These are phyloP conservation scores for Machimus rusticus DNA, from an alignment of 2,888 invertebrate species.

Conservation along the genomic window DNA sequence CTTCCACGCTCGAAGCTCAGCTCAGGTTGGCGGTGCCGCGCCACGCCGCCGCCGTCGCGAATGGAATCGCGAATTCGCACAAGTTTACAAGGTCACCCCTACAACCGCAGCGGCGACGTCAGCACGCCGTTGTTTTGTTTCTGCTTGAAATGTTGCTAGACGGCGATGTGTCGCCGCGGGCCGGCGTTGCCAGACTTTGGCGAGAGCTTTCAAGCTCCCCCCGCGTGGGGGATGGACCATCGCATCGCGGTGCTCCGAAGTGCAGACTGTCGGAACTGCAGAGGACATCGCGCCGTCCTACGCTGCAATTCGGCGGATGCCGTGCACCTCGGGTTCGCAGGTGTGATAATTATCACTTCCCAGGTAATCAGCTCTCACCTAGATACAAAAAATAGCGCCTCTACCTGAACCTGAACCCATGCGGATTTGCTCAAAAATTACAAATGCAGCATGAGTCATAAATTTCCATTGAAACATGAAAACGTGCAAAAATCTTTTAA, in stretches of 20 bases:
- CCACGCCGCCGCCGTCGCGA: neutral
- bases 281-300: neutral
- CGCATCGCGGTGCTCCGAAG: neutral
- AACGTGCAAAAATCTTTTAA: neutral
- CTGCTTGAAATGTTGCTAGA: constrained; percentile 32
- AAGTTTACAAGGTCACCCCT: constrained; percentile 36
- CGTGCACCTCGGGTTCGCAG: neutral
- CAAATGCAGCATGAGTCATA: neutral
- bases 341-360: neutral
- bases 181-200: neutral
- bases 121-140: constrained; percentile 16
- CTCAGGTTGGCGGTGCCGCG: neutral
- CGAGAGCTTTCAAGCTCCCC: constrained; percentile 1
- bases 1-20: neutral
- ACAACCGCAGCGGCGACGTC: neutral
- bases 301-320: neutral
- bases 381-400: neutral
- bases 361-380: neutral
- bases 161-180: neutral
- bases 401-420: too few species aligned
- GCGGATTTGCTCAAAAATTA: neutral
- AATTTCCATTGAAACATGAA: neutral
- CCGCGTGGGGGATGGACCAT: neutral
- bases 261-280: neutral
- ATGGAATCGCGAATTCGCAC: constrained; percentile 34